Evolutionary conservation across 2,888 invertebrate genomes (phyloP), one percentile per base, ranked within the genome.

Genomic region (Taphrorychus bicolor): DNA sequence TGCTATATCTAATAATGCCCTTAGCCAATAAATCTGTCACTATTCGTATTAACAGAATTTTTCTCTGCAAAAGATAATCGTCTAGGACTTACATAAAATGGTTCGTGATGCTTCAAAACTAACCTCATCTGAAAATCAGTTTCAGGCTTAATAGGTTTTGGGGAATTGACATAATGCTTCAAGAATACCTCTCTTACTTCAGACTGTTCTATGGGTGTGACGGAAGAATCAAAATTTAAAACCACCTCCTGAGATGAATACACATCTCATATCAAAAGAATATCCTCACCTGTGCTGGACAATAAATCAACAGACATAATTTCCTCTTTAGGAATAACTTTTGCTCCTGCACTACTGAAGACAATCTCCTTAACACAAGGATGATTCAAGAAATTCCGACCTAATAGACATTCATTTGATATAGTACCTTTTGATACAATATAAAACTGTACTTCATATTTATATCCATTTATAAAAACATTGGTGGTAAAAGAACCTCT

Each of bases 111-210:
- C 48, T 40, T 74, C 22, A 72, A 62, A 19, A 40, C 48, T n/a
- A 74, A 59, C 18, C 54, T 61, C 68, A 73, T 72, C 57, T 73
- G 57, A 65, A 73, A 73, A 56, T 73, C 58, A 54, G 52, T 41
- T 56, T 73, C 54, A 9, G 71, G 64, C 9, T 60, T 63, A 41
- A 19, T 18, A 4, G 69, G 61, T 49, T 54, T 59, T 19, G 4
- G 14, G 14, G 11, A n/a, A 45, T n/a, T 7, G 7, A 45, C 7
- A 45, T 45, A 45, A 45, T 45, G 16, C 16, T 45, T 45, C 14
- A n/a, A 5, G 7, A 45, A 45, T n/a, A 45, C 14, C 14, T 45
- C 45, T 14, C n/a, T 45, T 45, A 45, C 45, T 0, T 45, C 45
- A n/a, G 45, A 45, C 16, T 45, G 45, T 14, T 45, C 11, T 14